Evolutionary conservation across 2,113 vertebrate species (phyloP).

Genomic region (Equus quagga): DNA sequence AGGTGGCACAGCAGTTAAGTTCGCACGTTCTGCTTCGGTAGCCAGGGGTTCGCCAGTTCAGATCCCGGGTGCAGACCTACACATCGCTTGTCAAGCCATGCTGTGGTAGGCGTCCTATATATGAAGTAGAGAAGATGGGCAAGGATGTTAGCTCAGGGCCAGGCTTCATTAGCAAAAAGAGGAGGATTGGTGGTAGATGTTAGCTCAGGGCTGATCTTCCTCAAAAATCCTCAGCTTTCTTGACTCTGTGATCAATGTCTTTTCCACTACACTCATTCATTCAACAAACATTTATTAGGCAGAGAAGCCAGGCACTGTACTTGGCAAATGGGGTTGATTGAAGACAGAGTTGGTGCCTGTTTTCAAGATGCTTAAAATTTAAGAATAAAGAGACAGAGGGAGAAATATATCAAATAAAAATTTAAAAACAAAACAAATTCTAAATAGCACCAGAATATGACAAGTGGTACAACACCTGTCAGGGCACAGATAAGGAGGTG

Average conservation of each 20-base stretch:
- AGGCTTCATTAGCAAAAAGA: too few relatives aligned
- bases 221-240: not conserved
- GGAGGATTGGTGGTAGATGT: too few relatives aligned
- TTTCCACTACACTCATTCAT: not conserved
- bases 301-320: not conserved
- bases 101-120: too few relatives aligned
- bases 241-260: not conserved
- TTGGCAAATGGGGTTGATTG: not conserved
- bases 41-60: too few relatives aligned
- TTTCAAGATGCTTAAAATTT: conserved; percentile 21
- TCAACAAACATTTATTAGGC: not conserved
- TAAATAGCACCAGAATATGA: not conserved
- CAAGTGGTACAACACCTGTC: not conserved
- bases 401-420: not conserved
- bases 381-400: not conserved
- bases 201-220: too few relatives aligned
- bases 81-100: too few relatives aligned
- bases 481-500: not conserved
- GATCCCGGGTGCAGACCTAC: too few relatives aligned
- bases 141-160: too few relatives aligned
- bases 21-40: too few relatives aligned
- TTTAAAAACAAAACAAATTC: not conserved
- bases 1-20: too few relatives aligned
- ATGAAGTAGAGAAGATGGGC: too few relatives aligned
- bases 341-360: not conserved